Conservation (phyloP, 2,797 vertebrate genomes). For the Natrix natrix region DNA sequence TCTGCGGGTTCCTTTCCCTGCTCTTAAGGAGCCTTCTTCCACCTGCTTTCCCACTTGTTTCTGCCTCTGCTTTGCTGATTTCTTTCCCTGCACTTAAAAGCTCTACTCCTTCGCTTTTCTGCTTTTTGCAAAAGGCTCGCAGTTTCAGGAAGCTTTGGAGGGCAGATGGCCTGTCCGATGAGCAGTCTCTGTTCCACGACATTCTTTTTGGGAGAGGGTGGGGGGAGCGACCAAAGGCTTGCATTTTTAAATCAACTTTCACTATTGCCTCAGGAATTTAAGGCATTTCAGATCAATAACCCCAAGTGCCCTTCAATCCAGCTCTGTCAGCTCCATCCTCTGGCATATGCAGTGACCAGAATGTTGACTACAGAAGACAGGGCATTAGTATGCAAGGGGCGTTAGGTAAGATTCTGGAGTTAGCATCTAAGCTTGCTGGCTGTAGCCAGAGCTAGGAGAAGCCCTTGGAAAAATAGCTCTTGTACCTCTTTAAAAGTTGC, state of each 20-base stretch:
- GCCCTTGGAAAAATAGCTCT: background rate
- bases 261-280: conserved; percentile 16
- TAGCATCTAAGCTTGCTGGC: conserved; percentile 49
- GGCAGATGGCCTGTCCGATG: background rate
- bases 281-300: conserved; percentile 60
- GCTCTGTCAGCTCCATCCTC: conserved; percentile 54
- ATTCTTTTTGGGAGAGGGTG: too few relatives aligned
- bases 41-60: background rate
- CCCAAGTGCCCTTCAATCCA: conserved; percentile 64
- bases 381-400: conserved; percentile 58
- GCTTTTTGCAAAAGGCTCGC: background rate
- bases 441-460: background rate
- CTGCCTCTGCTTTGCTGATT: background rate
- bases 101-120: background rate
- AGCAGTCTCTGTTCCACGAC: background rate
- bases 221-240: background rate
- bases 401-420: conserved; percentile 18
- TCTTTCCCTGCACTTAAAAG: background rate
- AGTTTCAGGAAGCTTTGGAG: too few relatives aligned
- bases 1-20: background rate
- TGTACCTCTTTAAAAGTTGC: background rate
- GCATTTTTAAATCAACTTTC: background rate
- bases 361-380: conserved; percentile 43
- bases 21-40: background rate
- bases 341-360: conserved; percentile 48